phyloP scores from a whole-genome alignment of 1,140 invertebrate genomes.

The Eumeta japonica region DNA sequence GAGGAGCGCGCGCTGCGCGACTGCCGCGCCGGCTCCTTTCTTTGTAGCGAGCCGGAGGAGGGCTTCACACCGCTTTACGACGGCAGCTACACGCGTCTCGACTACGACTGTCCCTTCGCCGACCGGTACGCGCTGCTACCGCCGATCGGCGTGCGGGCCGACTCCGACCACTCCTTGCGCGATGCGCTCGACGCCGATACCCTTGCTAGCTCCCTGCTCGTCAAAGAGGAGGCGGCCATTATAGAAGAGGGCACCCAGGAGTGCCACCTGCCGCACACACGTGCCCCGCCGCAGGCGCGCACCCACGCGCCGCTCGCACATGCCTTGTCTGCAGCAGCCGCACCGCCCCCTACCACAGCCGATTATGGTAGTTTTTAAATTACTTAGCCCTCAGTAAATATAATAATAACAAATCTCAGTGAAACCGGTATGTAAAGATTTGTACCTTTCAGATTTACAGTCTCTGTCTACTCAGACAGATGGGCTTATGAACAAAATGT shows the following conservation, averaged over 20 bases:
- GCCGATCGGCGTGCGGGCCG: conserved; percentile 27
- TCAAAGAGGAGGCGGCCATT: conserved; percentile 23
- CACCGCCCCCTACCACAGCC: too few species aligned
- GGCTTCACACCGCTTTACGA: conserved; percentile 26
- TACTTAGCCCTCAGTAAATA: too few species aligned
- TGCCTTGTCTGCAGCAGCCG: too few species aligned
- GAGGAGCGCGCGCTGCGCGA: conserved; percentile 19
- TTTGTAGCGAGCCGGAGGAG: conserved; percentile 16
- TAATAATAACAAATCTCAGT: too few species aligned
- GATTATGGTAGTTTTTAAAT: not conserved
- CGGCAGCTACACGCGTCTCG: conserved; percentile 26
- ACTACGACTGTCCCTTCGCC: conserved; percentile 29
- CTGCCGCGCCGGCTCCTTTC: conserved; percentile 14
- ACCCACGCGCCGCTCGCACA: too few species aligned
- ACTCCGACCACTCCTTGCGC: conserved; percentile 19
- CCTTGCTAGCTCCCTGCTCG: conserved; percentile 25
- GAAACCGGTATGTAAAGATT: not conserved
- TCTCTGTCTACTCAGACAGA: too few species aligned
- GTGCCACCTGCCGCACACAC: conserved; percentile 12
- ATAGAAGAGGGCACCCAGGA: conserved; percentile 22
- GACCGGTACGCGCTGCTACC: conserved; percentile 37
- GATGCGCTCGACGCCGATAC: conserved; percentile 18
- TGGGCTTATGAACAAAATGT: too few species aligned
- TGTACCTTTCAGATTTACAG: not conserved
- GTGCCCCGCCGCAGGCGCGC: too few species aligned